A percentile compares a stretch with the other conserved stretches of the same genome.
These are phyloP conservation scores for Anthopleura xanthogrammica DNA, from an alignment of 92 coral and sea anemone genomes.

Conservation along the genomic window DNA sequence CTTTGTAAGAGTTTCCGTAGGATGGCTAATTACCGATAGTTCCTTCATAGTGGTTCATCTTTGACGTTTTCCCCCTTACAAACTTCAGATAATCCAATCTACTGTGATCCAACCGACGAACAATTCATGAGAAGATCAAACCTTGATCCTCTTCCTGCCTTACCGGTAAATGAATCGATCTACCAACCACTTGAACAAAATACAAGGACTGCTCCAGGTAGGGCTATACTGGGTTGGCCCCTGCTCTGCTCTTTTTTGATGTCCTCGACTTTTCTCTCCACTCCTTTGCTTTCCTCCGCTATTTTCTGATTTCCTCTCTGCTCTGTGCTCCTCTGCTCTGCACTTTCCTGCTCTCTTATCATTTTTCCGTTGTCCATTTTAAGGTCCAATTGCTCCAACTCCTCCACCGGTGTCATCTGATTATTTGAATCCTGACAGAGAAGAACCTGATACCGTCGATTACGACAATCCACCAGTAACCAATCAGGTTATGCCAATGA, in stretches of 20 bases:
- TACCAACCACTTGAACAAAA: constrained; percentile 15
- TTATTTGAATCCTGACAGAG: neutral
- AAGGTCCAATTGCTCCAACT: neutral
- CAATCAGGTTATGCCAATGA: neutral
- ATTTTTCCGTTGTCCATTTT: too few relatives aligned
- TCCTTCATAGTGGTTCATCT: too few relatives aligned
- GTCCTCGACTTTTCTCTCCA: too few relatives aligned
- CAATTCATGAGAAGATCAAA: neutral
- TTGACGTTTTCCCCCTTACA: neutral
- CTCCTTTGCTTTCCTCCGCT: too few relatives aligned
- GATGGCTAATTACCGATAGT: too few relatives aligned
- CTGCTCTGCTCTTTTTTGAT: neutral
- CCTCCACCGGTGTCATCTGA: constrained; percentile 4
- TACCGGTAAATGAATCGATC: constrained; percentile 4
- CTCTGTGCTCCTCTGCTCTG: neutral
- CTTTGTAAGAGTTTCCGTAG: too few relatives aligned
- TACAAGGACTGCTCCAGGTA: neutral
- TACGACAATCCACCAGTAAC: constrained; percentile 3
- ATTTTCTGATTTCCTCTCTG: neutral
- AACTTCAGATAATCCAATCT: constrained; percentile 10
- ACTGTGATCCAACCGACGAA: constrained; percentile 16
- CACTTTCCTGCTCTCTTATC: neutral
- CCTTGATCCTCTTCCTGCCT: constrained; percentile 14
- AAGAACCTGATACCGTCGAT: neutral
- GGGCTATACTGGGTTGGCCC: neutral